phyloP scores from a whole-genome alignment of 2,113 vertebrate genomes.

The Cyrtonyx montezumae region DNA sequence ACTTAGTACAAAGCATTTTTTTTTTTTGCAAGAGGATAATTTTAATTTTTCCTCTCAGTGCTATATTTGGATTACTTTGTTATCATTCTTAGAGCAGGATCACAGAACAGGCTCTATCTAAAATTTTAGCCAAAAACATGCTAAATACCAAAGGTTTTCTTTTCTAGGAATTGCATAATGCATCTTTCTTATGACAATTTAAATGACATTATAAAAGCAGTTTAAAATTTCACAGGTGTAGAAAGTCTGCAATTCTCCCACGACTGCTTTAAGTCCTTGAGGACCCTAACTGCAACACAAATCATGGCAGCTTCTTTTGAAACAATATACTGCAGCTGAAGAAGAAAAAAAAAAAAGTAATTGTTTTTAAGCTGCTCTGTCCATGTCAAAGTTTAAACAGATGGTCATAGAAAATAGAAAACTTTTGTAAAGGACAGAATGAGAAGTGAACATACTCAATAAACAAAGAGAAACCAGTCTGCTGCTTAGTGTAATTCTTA shows the following conservation, averaged over 20 bases:
- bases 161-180: neutral
- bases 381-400: conserved; percentile 53
- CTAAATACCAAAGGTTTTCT: neutral
- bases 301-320: conserved; percentile 48
- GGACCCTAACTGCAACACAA: neutral
- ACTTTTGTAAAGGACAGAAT: conserved; percentile 55
- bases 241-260: neutral
- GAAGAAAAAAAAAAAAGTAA: conserved; percentile 45
- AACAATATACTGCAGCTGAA: conserved; percentile 44
- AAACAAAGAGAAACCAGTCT: conserved; percentile 20
- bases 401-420: conserved; percentile 51
- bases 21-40: neutral
- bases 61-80: fast-evolving
- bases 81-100: no score
- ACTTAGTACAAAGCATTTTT: neutral
- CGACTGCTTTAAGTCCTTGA: neutral
- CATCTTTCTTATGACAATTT: neutral
- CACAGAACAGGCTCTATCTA: neutral
- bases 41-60: neutral
- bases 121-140: neutral
- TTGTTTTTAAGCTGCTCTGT: conserved; percentile 58
- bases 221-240: neutral
- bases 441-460: conserved; percentile 14
- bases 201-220: neutral
- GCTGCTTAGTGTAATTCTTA: conserved; percentile 34